phyloP scores from a whole-genome alignment of 2,113 vertebrate genomes.

The Peromyscus maniculatus region DNA sequence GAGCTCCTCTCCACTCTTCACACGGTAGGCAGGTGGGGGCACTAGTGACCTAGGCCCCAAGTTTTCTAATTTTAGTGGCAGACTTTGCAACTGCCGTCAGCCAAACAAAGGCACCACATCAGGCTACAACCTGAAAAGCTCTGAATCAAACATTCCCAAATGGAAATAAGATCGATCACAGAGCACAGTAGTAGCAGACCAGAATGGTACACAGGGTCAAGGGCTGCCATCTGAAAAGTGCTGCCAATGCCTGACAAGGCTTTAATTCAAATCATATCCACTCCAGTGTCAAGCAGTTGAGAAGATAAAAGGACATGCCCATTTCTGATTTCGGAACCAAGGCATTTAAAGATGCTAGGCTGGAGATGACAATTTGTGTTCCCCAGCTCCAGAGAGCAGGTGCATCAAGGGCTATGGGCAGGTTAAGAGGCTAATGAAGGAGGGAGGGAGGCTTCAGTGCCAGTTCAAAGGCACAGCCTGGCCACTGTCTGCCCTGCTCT shows the following conservation, averaged over 20 bases:
- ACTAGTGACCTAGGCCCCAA: neutral
- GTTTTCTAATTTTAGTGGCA: neutral
- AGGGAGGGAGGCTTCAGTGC: conserved; percentile 70
- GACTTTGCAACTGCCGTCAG: neutral
- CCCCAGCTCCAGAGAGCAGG: neutral
- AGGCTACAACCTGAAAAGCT: conserved; percentile 3
- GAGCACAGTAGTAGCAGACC: neutral
- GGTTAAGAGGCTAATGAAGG: conserved; percentile 22
- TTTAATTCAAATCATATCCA: conserved; percentile 61
- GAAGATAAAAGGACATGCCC: conserved; percentile 41
- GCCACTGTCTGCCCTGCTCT: conserved; percentile 79
- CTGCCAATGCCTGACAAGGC: neutral
- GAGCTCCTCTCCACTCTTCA: neutral
- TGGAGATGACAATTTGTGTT: neutral
- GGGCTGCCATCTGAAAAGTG: conserved; percentile 24
- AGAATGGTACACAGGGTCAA: neutral
- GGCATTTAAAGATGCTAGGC: conserved; percentile 51
- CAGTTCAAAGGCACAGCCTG: conserved; percentile 77
- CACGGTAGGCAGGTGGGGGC: neutral
- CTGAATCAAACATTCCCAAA: neutral
- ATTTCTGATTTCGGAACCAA: conserved; percentile 54
- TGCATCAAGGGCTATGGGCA: conserved; percentile 6
- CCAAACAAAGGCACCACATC: neutral
- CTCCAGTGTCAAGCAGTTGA: conserved; percentile 14
- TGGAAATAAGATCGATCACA: conserved; percentile 29